Conservation (phyloP, 2,888 invertebrate genomes). For the Acleris holmiana region DNA sequence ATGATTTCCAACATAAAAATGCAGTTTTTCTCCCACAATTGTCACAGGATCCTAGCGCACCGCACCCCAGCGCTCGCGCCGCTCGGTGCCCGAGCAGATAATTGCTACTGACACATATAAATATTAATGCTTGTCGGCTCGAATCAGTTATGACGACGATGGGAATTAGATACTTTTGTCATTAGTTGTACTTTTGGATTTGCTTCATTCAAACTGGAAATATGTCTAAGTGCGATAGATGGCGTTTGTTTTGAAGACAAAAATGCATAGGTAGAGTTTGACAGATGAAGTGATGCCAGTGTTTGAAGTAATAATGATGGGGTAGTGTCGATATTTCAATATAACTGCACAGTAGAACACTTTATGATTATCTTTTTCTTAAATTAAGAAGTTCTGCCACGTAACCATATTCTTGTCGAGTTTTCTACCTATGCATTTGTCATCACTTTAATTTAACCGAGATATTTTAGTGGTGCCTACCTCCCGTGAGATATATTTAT, state of each 20-base stretch:
- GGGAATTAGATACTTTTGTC: conserved; percentile 21
- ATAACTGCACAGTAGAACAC: no score
- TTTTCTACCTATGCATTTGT: background rate
- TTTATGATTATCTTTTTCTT: no score
- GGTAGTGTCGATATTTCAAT: no score
- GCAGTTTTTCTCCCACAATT: no score
- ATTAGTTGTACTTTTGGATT: background rate
- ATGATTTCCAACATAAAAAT: no score
- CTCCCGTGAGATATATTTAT: conserved; percentile 1
- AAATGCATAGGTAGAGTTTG: no score
- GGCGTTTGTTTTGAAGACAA: no score
- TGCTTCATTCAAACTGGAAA: background rate
- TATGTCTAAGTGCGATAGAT: background rate
- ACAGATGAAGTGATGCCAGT: no score
- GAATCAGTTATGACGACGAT: conserved; percentile 36
- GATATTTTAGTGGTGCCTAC: background rate
- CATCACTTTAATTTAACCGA: background rate
- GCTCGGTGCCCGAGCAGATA: conserved; percentile 48
- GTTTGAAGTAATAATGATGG: no score
- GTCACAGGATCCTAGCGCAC: no score
- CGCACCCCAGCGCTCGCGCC: conserved; percentile 1
- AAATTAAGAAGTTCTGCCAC: no score
- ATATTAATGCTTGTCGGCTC: conserved; percentile 56
- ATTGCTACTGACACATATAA: conserved; percentile 65
- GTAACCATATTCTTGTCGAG: no score